phyloP scores from a whole-genome alignment of 2,797 vertebrate genomes.

The Petrocephalus sullivani region DNA sequence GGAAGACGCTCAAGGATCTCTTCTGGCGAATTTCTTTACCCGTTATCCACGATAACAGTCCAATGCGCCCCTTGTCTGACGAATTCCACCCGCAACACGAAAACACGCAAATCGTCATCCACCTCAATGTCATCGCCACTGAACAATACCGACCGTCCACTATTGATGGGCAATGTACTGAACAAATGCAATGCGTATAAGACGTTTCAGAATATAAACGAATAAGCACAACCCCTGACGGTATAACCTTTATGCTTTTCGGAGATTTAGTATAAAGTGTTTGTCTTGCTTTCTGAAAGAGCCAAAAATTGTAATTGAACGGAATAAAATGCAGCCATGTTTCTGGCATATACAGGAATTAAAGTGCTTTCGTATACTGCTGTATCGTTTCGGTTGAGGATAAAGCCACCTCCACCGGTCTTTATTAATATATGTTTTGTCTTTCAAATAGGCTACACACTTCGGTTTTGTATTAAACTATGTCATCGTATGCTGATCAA shows the following conservation, averaged over 20 bases:
- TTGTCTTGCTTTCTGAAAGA: neutral
- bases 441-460: neutral
- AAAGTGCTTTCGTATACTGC: neutral
- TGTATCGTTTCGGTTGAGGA: neutral
- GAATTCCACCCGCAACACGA: conserved; percentile 35
- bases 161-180: conserved; percentile 40
- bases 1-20: conserved; percentile 59
- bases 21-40: conserved; percentile 57
- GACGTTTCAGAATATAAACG: neutral
- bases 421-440: neutral
- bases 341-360: neutral
- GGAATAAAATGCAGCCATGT: neutral
- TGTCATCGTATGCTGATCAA: neutral
- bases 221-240: neutral
- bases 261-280: neutral
- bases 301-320: neutral
- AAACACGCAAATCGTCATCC: conserved; percentile 42
- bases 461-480: neutral
- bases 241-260: neutral
- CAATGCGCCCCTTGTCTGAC: conserved; percentile 47
- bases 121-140: conserved; percentile 48
- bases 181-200: conserved; percentile 1
- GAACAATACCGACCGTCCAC: conserved; percentile 47
- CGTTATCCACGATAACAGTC: conserved; percentile 37
- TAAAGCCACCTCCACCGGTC: neutral